phyloP scores from a whole-genome alignment of 2,797 vertebrate species.

The Anguilla obscura region DNA sequence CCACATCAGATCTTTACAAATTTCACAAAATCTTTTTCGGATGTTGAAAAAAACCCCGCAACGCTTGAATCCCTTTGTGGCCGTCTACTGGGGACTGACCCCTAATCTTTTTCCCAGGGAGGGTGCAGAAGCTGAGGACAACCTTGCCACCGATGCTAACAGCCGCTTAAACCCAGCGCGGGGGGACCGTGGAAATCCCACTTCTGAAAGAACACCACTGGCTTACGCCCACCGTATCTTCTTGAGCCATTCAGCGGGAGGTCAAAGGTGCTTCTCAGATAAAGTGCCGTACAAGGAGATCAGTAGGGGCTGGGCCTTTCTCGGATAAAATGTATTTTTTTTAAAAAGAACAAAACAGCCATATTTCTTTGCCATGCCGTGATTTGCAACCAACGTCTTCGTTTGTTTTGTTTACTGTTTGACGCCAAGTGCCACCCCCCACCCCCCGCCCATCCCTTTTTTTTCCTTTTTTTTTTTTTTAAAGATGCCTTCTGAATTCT shows the following conservation, averaged over 20 bases:
- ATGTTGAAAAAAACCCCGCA: slow-evolving; percentile 80
- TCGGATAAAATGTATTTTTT: slow-evolving; percentile 60
- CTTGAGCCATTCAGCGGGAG: slow-evolving; percentile 84
- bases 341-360: slow-evolving; percentile 62
- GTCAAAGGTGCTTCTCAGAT: slow-evolving; percentile 96
- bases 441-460: too few relatives aligned
- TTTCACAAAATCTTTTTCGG: slow-evolving; percentile 83
- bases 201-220: slow-evolving; percentile 90
- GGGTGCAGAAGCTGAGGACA: slow-evolving; percentile 84
- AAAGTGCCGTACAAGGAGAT: slow-evolving; percentile 97
- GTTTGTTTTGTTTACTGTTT: slow-evolving; percentile 48
- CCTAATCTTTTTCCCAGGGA: slow-evolving; percentile 96
- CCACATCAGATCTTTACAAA: slow-evolving; percentile 80
- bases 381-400: slow-evolving; percentile 54
- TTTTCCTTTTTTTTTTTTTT: slow-evolving; percentile 55
- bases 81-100: slow-evolving; percentile 76
- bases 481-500: slow-evolving; percentile 60
- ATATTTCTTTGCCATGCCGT: slow-evolving; percentile 75
- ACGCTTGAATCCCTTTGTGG: slow-evolving; percentile 83
- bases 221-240: slow-evolving; percentile 88
- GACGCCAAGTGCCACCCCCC: background rate
- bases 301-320: slow-evolving; percentile 81
- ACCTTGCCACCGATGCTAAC: slow-evolving; percentile 87
- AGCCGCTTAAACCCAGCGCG: slow-evolving; percentile 80
- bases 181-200: slow-evolving; percentile 81